Conservation (phyloP, 2,888 invertebrate genomes). For the Chloroclysta siterata region DNA sequence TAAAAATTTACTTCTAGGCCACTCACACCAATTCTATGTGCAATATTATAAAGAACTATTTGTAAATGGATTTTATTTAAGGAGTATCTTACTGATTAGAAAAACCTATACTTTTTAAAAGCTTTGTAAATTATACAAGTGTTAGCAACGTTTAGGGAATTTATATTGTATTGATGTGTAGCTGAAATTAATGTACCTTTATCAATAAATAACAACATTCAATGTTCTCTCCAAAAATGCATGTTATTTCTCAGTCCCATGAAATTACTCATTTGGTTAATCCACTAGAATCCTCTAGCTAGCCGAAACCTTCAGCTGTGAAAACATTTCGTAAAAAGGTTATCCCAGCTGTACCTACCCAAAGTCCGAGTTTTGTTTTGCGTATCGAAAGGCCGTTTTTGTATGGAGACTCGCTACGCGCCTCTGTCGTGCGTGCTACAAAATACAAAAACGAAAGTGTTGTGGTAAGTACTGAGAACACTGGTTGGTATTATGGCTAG, state of each 20-base stretch:
- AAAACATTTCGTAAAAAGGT: no score
- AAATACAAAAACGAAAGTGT: no score
- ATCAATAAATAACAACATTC: conserved; percentile 68
- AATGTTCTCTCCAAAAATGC: conserved; percentile 61
- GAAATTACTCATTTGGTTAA: not conserved
- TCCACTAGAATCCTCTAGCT: no score
- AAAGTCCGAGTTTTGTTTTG: no score
- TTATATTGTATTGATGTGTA: conserved; percentile 70
- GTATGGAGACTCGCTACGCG: no score
- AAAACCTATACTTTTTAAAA: conserved; percentile 48
- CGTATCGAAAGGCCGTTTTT: no score
- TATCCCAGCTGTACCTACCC: no score
- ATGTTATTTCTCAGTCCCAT: conserved; percentile 26
- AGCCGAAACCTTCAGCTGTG: not conserved
- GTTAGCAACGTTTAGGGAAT: conserved; percentile 40
- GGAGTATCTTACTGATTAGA: conserved; percentile 25
- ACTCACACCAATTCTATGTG: conserved; percentile 41
- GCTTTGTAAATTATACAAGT: conserved; percentile 64
- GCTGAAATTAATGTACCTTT: conserved; percentile 66
- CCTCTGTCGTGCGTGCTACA: no score
- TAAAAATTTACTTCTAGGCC: conserved; percentile 48
- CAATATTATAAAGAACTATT: conserved; percentile 39
- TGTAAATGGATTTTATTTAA: conserved; percentile 34
- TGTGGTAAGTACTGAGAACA: no score
- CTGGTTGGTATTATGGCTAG: no score